These are phyloP conservation scores for Sinocyclocheilus anshuiensis DNA, from an alignment of 2,113 vertebrate species.

Conservation along the genomic window DNA sequence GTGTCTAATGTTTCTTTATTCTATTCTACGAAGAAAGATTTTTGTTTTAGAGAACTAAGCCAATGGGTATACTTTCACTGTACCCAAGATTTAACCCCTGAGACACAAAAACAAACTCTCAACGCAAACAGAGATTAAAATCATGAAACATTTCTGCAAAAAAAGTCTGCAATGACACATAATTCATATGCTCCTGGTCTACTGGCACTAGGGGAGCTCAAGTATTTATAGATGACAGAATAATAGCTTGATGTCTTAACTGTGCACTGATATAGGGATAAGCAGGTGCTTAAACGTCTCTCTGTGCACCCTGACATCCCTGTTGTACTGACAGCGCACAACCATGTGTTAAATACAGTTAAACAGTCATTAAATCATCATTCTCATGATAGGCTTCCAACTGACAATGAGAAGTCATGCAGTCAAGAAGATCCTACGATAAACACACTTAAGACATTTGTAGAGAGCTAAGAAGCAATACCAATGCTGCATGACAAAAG, in stretches of 20 bases:
- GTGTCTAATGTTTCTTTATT: not conserved
- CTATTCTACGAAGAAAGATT: not conserved
- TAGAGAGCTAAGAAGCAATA: not conserved
- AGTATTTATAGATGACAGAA: constrained; percentile 23
- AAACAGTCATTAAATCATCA: constrained; percentile 10
- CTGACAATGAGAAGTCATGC: not conserved
- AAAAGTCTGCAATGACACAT: not conserved
- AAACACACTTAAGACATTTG: not conserved
- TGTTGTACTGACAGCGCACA: constrained; percentile 32
- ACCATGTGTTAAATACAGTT: constrained; percentile 31
- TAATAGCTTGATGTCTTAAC: constrained; percentile 40
- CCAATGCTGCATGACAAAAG: not conserved
- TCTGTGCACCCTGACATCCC: not conserved
- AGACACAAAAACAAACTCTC: not conserved
- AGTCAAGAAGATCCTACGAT: not conserved
- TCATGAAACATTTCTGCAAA: not conserved
- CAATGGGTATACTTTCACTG: not conserved
- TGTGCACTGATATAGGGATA: constrained; percentile 32
- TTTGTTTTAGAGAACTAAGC: not conserved
- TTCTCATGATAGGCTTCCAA: not conserved
- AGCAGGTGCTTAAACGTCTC: constrained; percentile 47
- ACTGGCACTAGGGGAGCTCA: constrained; percentile 2
- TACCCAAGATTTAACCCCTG: not conserved
- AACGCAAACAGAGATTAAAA: not conserved
- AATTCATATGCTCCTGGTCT: constrained; percentile 21